Conservation (phyloP, 2,113 vertebrate species). For the Paedocypris sp. region DNA sequence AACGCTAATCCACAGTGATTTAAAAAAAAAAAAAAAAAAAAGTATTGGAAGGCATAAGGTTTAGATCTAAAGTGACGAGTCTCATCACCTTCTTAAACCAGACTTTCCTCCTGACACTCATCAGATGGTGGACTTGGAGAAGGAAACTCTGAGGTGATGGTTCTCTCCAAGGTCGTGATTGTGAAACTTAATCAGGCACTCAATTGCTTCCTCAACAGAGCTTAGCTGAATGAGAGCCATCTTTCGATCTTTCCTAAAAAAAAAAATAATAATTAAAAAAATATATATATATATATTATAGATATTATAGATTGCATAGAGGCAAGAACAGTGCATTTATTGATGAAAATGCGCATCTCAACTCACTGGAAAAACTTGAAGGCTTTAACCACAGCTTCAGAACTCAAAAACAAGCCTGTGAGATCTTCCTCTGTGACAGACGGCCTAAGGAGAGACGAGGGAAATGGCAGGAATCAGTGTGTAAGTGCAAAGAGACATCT, state of each 20-base stretch:
- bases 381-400: slow-evolving; percentile 82
- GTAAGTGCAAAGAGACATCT: not conserved
- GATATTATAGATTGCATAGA: too few species aligned
- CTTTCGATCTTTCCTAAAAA: slow-evolving; percentile 88
- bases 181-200: slow-evolving; percentile 87
- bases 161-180: slow-evolving; percentile 93
- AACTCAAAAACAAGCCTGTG: slow-evolving; percentile 76
- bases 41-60: slow-evolving; percentile 41
- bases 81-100: slow-evolving; percentile 28
- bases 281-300: too few species aligned
- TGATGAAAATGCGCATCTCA: too few species aligned
- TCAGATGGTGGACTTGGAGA: slow-evolving; percentile 97
- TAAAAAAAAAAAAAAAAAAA: too few species aligned
- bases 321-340: too few species aligned
- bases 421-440: slow-evolving; percentile 85
- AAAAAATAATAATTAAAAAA: not conserved
- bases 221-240: slow-evolving; percentile 97
- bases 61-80: slow-evolving; percentile 56
- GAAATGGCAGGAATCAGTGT: too few species aligned
- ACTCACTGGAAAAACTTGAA: slow-evolving; percentile 99
- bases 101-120: not conserved
- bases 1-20: slow-evolving; percentile 39
- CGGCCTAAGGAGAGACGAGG: slow-evolving; percentile 56
- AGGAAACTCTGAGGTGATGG: slow-evolving; percentile 90
- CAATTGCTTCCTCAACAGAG: slow-evolving; percentile 90